Evolutionary conservation across 1,140 invertebrate species (phyloP).

Genomic region (Pinna nobilis): DNA sequence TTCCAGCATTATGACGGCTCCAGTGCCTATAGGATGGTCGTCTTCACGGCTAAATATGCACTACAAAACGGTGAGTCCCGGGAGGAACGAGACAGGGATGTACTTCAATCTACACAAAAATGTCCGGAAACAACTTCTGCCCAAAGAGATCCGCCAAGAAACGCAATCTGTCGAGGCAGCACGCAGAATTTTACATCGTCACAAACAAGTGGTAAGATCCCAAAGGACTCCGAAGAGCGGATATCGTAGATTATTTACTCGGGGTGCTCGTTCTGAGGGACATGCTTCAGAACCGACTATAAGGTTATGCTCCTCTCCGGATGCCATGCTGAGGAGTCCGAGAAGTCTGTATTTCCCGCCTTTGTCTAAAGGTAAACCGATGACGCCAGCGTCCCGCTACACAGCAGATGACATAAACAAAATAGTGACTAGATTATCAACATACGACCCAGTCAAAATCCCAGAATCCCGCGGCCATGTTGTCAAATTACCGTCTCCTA

Average conservation of each 20-base stretch:
- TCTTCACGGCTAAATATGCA: slow-evolving; percentile 33
- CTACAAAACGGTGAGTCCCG: slow-evolving; percentile 30
- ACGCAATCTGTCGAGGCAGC: slow-evolving; percentile 34
- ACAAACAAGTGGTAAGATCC: slow-evolving; percentile 23
- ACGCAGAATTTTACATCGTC: slow-evolving; percentile 41
- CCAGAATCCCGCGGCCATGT: slow-evolving; percentile 48
- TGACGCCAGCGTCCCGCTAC: slow-evolving; percentile 39
- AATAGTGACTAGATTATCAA: slow-evolving; percentile 47
- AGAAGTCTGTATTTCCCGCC: slow-evolving; percentile 7
- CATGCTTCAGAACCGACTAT: not conserved
- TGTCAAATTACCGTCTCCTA: slow-evolving; percentile 29
- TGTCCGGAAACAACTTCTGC: slow-evolving; percentile 29
- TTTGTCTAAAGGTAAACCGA: not conserved
- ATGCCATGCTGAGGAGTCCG: not conserved
- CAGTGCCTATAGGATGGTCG: slow-evolving; percentile 37
- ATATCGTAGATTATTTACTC: slow-evolving; percentile 10
- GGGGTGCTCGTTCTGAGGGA: not conserved
- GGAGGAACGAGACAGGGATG: slow-evolving; percentile 26
- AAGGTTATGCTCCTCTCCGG: not conserved
- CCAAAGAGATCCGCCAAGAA: slow-evolving; percentile 38
- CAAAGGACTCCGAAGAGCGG: not conserved
- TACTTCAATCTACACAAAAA: slow-evolving; percentile 34
- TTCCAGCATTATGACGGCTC: slow-evolving; percentile 18
- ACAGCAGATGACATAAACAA: slow-evolving; percentile 42
- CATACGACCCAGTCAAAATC: slow-evolving; percentile 50